Conservation (phyloP, 1,140 invertebrate genomes). For the Papilio xuthus region DNA sequence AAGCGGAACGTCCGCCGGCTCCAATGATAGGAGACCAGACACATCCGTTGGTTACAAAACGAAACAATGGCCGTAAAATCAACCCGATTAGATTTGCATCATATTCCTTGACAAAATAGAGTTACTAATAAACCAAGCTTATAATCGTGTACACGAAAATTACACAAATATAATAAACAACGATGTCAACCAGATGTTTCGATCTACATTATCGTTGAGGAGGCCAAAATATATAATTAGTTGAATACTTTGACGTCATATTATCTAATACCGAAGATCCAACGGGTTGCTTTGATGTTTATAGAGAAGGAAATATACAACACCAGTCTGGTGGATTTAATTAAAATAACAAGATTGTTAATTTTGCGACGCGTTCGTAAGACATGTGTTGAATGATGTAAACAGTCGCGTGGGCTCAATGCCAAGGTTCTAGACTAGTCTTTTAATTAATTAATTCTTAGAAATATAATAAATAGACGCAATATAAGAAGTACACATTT, state of each 20-base stretch:
- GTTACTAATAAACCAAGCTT: neutral
- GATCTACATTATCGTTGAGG: constrained; percentile 41
- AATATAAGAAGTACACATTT: neutral
- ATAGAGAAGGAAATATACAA: neutral
- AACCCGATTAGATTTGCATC: neutral
- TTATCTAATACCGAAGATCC: constrained; percentile 13
- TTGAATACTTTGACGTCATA: constrained; percentile 45
- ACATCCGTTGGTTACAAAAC: constrained; percentile 21
- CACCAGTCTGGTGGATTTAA: neutral
- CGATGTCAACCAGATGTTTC: constrained; percentile 1
- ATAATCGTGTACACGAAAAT: constrained; percentile 34
- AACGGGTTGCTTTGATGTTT: constrained; percentile 2
- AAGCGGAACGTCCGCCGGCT: constrained; percentile 7
- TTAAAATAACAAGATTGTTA: constrained; percentile 25
- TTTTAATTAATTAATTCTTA: neutral
- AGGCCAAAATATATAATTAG: constrained; percentile 68
- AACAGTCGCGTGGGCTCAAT: constrained; percentile 31
- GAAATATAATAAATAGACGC: neutral
- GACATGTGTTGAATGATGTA: constrained; percentile 14
- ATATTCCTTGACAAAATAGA: neutral
- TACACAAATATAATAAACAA: constrained; percentile 21
- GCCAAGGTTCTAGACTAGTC: constrained; percentile 25
- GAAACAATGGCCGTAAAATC: neutral
- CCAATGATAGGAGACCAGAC: constrained; percentile 2
- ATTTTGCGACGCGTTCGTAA: constrained; percentile 10